Evolutionary conservation across 2,888 invertebrate genomes (phyloP).

Genomic region (Lepidocyrtoides sp.): DNA sequence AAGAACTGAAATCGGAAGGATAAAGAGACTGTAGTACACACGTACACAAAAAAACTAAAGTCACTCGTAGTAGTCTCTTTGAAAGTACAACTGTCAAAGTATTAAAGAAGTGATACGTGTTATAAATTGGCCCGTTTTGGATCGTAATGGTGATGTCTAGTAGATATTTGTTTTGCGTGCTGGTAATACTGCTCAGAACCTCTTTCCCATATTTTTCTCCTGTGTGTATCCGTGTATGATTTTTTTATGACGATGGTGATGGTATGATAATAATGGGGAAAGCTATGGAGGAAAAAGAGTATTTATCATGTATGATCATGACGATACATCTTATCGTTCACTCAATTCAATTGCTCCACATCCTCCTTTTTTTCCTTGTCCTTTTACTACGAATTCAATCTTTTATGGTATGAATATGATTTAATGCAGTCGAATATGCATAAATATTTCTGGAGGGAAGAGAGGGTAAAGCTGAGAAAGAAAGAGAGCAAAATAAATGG

Average conservation of each 20-base stretch:
- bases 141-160: no score
- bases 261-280: background rate
- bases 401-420: background rate
- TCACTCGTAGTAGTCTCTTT: background rate
- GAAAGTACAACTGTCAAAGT: conserved; percentile 19
- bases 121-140: conserved; percentile 38
- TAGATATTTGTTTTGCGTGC: background rate
- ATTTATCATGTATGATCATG: background rate
- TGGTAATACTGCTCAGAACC: background rate
- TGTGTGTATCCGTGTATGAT: background rate
- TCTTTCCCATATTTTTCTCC: background rate
- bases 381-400: background rate
- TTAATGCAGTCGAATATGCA: background rate
- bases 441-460: background rate
- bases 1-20: no score
- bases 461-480: background rate
- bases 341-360: conserved; percentile 8
- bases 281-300: background rate
- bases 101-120: background rate
- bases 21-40: background rate
- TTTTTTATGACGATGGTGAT: conserved; percentile 8
- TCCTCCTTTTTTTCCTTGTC: background rate
- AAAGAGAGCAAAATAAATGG: background rate
- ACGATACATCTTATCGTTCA: background rate
- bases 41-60: background rate